Conservation (phyloP, 2,888 invertebrate species). For the Microctonus aethiopoides region DNA sequence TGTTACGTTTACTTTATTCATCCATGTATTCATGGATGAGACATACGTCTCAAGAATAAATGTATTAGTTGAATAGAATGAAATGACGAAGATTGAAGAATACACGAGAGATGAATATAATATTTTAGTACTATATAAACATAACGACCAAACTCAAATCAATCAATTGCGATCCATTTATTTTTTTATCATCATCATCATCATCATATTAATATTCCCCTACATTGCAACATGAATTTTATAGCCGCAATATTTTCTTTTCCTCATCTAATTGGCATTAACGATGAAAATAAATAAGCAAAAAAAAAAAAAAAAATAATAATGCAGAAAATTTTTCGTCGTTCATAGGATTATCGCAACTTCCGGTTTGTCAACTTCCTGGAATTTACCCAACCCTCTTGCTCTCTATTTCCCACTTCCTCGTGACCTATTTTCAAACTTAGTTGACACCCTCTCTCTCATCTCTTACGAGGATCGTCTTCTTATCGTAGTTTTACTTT, state of each 20-base stretch:
- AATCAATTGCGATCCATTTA: slow-evolving; percentile 19
- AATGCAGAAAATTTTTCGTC: not conserved
- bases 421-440: slow-evolving; percentile 6
- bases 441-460: not conserved
- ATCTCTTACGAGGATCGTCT: too few relatives aligned
- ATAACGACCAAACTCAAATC: not conserved
- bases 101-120: not conserved
- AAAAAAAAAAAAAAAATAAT: not conserved
- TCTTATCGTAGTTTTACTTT: not conserved
- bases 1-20: slow-evolving; percentile 40
- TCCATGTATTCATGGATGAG: too few relatives aligned
- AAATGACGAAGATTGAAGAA: slow-evolving; percentile 23
- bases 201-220: too few relatives aligned
- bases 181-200: not conserved
- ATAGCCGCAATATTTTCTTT: not conserved
- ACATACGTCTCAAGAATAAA: not conserved
- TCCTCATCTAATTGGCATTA: not conserved
- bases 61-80: slow-evolving; percentile 14
- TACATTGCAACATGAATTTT: not conserved
- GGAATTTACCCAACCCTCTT: not conserved
- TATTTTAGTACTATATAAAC: slow-evolving; percentile 5
- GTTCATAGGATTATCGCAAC: not conserved
- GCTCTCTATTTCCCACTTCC: not conserved
- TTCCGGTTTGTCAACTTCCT: slow-evolving; percentile 10
- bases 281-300: not conserved